Percentiles rank a stretch among this genome's conserved stretches.
Conservation (phyloP, 2,113 vertebrate species). For the Aegithalos caudatus region DNA sequence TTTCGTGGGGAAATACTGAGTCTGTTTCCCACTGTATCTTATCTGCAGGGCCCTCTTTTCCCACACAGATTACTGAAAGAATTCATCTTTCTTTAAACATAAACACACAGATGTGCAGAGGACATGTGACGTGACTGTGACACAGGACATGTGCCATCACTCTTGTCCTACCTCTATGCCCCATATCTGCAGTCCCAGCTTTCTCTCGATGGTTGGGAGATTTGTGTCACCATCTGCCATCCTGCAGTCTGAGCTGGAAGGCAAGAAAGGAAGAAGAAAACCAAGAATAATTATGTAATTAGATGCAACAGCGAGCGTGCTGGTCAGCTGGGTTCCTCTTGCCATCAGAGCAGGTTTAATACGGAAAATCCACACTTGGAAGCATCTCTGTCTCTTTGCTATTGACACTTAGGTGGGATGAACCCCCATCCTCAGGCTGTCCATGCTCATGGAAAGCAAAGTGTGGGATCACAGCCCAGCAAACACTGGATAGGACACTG, state of each 20-base stretch:
- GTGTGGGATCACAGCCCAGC: neutral
- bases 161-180: conserved; percentile 84
- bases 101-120: neutral
- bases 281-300: neutral
- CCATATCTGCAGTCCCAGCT: conserved; percentile 90
- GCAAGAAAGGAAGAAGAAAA: neutral
- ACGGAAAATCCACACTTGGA: neutral
- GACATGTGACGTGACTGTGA: neutral
- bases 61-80: neutral
- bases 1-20: neutral
- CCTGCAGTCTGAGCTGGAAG: conserved; percentile 59
- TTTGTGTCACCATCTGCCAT: conserved; percentile 71
- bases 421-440: neutral
- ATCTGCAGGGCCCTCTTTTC: neutral
- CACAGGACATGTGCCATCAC: neutral
- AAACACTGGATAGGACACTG: neutral
- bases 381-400: neutral
- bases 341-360: neutral
- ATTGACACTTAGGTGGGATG: neutral
- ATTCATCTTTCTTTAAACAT: neutral
- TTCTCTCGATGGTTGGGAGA: conserved; percentile 68
- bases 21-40: neutral
- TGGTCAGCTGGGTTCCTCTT: neutral
- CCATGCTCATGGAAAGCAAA: neutral
- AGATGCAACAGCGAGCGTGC: neutral